Evolutionary conservation across 1,140 invertebrate species (phyloP), one percentile per base, ranked within the genome.

Genomic region (Solenopsis fugax): DNA sequence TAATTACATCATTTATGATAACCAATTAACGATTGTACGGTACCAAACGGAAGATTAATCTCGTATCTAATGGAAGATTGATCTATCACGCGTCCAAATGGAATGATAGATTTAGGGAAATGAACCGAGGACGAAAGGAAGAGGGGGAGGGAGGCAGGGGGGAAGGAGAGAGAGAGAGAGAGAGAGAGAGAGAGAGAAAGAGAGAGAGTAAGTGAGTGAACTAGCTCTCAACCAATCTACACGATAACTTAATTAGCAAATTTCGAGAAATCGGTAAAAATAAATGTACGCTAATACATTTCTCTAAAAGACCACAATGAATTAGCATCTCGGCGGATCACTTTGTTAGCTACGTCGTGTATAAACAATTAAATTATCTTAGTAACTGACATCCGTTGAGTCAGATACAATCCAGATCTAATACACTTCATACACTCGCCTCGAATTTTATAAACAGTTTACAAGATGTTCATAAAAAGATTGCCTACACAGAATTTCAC

Each of bases 191-290:
- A 9, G 54, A 34, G 3, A 34, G 60, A 64, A 16, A 34, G 13
- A 37, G 16, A 29, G 29, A 34, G 16, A 62, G 60, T 34, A 16
- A 64, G 16, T 37, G 7, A n/a, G 34, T 37, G 62, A 34, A n/a
- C 29, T 37, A n/a, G 18, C 18, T 54, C 5, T 29, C 41, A 21
- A 21, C 13, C 54, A 76, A 60, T 60, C 37, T 5, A 60, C 41
- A 10, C n/a, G 56, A 62, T 77, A 60, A 45, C 16, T 77, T 45
- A 77, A 77, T 77, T 77, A 77, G 56, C 21, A 45, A 50, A 60
- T 45, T 45, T 60, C 21, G 37, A 60, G 13, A 34, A 77, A 60
- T 77, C 41, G 45, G n/a, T 48, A 29, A 16, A 60, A 58, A 60
- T 18, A 45, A 77, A 77, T 45, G 4, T 34, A 56, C 4, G 10